Evolutionary conservation across 2,888 invertebrate genomes (phyloP).

Genomic region (Chelonus formosanus): DNA sequence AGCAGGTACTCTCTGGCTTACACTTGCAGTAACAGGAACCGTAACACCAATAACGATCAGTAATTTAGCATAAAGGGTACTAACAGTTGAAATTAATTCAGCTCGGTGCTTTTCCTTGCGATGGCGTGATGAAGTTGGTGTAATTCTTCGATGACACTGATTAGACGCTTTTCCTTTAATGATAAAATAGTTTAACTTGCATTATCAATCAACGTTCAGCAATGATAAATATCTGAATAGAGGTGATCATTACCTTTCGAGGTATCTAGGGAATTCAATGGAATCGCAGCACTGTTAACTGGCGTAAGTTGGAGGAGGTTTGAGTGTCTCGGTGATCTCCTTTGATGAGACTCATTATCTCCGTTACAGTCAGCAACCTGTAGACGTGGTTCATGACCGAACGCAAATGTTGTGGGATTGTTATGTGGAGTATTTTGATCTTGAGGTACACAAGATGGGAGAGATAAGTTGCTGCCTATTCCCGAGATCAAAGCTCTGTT

Average conservation of each 20-base stretch:
- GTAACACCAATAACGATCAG: slow-evolving; percentile 79
- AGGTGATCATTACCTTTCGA: no score
- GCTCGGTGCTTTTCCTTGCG: slow-evolving; percentile 47
- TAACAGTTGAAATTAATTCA: slow-evolving; percentile 56
- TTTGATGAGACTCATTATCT: slow-evolving; percentile 35
- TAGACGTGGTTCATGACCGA: slow-evolving; percentile 35
- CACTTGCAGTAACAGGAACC: slow-evolving; percentile 87
- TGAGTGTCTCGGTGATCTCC: slow-evolving; percentile 35
- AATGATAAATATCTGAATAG: no score
- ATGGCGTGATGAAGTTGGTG: slow-evolving; percentile 31
- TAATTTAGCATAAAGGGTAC: slow-evolving; percentile 81
- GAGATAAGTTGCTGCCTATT: slow-evolving; percentile 60
- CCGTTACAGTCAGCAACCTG: slow-evolving; percentile 25
- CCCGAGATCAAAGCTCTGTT: slow-evolving; percentile 54
- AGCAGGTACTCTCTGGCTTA: slow-evolving; percentile 78
- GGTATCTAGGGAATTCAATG: slow-evolving; percentile 48
- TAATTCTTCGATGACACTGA: slow-evolving; percentile 25
- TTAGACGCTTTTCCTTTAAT: neutral
- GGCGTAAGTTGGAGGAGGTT: slow-evolving; percentile 55
- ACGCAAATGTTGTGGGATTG: slow-evolving; percentile 32
- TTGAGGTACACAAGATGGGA: slow-evolving; percentile 55
- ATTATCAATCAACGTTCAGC: no score
- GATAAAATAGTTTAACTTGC: neutral
- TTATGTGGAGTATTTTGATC: slow-evolving; percentile 49
- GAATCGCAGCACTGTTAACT: slow-evolving; percentile 47